phyloP scores from a whole-genome alignment of 2,797 vertebrate genomes.

The Heteromormyrus szaboi region DNA sequence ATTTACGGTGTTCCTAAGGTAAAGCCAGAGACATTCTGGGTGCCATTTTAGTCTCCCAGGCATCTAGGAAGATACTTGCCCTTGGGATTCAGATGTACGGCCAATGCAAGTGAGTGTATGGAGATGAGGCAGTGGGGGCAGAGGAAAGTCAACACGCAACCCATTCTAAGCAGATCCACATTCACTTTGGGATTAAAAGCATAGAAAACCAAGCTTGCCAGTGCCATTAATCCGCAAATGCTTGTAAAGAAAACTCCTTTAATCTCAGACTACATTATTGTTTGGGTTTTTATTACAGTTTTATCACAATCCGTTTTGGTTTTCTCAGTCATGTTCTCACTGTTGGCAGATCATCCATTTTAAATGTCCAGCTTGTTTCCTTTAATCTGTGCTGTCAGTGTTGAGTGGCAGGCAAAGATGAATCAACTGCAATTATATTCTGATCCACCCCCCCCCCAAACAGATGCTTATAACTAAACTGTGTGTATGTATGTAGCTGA shows the following conservation, averaged over 20 bases:
- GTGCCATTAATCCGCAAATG: not conserved
- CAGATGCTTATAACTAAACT: not conserved
- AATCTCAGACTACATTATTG: not conserved
- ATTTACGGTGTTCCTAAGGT: not conserved
- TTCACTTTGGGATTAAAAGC: not conserved
- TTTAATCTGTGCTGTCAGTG: constrained; percentile 6
- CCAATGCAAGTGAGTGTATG: not conserved
- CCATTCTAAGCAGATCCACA: not conserved
- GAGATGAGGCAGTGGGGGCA: not conserved
- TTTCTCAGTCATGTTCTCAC: not conserved
- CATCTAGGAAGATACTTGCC: not conserved
- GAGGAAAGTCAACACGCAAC: not conserved
- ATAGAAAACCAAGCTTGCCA: not conserved
- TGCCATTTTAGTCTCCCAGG: not conserved
- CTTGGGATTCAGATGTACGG: not conserved
- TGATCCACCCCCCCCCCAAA: not conserved
- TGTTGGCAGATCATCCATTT: not conserved
- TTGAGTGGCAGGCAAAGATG: not conserved
- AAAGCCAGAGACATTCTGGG: not conserved
- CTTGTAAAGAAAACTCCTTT: not conserved
- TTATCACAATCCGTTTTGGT: not conserved
- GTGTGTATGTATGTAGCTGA: not conserved
- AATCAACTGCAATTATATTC: constrained; percentile 2
- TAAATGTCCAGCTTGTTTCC: not conserved
- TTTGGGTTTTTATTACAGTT: not conserved